Evolutionary conservation across 2,888 invertebrate genomes (phyloP).

Genomic region (Cylindroiulus punctatus): DNA sequence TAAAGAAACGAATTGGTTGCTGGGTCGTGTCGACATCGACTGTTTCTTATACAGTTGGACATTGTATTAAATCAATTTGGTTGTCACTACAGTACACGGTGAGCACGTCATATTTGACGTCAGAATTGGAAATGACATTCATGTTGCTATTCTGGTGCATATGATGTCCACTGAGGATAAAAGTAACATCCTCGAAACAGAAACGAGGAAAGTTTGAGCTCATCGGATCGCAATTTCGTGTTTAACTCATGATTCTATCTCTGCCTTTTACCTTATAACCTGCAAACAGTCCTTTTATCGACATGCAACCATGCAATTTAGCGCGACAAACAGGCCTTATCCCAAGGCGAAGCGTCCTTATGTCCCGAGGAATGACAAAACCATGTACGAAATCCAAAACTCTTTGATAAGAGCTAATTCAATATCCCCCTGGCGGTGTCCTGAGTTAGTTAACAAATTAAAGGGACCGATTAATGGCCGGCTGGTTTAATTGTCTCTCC

Average conservation of each 20-base stretch:
- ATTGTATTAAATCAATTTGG: too few relatives aligned
- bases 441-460: neutral
- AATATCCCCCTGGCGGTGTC: slow-evolving; percentile 9
- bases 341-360: neutral
- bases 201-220: neutral
- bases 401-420: slow-evolving; percentile 30
- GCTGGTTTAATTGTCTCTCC: neutral
- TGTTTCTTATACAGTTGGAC: too few relatives aligned
- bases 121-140: too few relatives aligned
- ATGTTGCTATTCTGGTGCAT: too few relatives aligned
- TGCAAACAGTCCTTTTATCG: neutral
- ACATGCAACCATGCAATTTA: neutral
- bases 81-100: too few relatives aligned
- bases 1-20: too few relatives aligned
- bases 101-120: too few relatives aligned
- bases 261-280: slow-evolving; percentile 36
- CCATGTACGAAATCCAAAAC: neutral
- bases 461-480: slow-evolving; percentile 25
- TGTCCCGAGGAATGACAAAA: neutral
- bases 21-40: too few relatives aligned
- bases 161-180: neutral
- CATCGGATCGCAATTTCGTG: neutral
- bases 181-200: neutral
- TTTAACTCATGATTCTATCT: neutral
- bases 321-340: neutral